These are phyloP conservation scores for Python bivittatus DNA, from an alignment of 2,113 vertebrate species.

Conservation along the genomic window DNA sequence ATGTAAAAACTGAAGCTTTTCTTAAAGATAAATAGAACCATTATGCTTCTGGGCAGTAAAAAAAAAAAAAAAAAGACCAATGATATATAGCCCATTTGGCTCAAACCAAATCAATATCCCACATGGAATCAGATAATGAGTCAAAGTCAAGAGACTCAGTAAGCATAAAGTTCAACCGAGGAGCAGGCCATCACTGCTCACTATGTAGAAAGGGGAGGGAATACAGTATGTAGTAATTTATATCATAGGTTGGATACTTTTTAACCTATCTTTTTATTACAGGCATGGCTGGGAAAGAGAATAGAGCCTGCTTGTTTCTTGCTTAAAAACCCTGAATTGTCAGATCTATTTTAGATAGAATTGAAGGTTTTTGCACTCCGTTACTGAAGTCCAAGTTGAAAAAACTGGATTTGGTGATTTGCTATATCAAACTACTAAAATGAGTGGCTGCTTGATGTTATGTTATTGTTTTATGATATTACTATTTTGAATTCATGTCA, in stretches of 20 bases:
- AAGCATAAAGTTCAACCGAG: conserved; percentile 15
- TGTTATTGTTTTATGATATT: background rate
- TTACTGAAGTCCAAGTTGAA: conserved; percentile 24
- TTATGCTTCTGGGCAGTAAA: conserved; percentile 26
- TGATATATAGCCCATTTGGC: conserved; percentile 37
- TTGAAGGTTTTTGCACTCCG: conserved; percentile 24
- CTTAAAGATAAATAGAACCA: conserved; percentile 16
- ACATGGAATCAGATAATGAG: conserved; percentile 31
- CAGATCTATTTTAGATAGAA: conserved; percentile 18
- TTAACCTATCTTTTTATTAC: background rate
- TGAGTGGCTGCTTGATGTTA: conserved; percentile 2
- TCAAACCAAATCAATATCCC: conserved; percentile 47
- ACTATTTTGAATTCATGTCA: background rate
- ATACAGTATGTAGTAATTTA: background rate
- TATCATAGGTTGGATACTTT: background rate
- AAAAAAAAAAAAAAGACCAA: conserved; percentile 33
- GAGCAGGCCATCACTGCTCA: conserved; percentile 12
- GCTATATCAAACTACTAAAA: conserved; percentile 34
- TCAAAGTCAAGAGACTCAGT: conserved; percentile 22
- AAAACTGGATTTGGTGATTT: conserved; percentile 16
- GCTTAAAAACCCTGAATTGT: conserved; percentile 9
- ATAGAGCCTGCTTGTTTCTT: background rate
- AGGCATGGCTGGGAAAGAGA: background rate
- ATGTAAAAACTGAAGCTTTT: background rate
- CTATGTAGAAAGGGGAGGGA: background rate